A percentile compares a stretch with the other conserved stretches of the same genome.
Evolutionary conservation across 1,140 invertebrate genomes (phyloP).

Genomic region (Musca domestica): DNA sequence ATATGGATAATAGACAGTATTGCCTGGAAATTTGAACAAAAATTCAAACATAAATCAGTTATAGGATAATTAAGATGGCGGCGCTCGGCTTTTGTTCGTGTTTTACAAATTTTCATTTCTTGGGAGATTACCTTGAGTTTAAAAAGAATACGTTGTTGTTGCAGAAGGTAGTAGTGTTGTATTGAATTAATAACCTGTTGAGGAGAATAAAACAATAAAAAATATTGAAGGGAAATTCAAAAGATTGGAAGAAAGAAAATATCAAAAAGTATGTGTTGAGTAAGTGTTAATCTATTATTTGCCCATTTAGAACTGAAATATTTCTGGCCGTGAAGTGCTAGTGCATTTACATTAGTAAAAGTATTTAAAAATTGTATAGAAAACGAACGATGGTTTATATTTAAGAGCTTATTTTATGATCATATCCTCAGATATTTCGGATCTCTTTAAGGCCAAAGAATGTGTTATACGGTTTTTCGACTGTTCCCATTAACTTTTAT

Average conservation of each 20-base stretch:
- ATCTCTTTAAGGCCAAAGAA: no score
- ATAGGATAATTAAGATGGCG: slow-evolving; percentile 4
- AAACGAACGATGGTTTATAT: no score
- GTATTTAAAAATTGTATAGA: no score
- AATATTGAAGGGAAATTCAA: background rate
- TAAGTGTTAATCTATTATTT: background rate
- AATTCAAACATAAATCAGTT: slow-evolving; percentile 26
- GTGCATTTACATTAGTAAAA: no score
- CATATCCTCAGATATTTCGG: no score
- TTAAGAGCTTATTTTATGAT: no score
- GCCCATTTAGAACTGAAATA: no score
- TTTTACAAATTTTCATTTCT: background rate
- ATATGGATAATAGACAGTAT: slow-evolving; percentile 51
- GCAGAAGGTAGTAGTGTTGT: background rate
- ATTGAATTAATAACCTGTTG: slow-evolving; percentile 2
- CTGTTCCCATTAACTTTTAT: no score
- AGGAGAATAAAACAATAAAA: background rate
- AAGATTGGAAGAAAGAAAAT: background rate
- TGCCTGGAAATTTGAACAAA: slow-evolving; percentile 34
- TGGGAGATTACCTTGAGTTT: background rate
- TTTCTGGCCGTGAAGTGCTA: no score
- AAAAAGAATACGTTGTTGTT: background rate
- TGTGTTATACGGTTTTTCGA: no score
- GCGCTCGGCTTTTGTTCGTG: slow-evolving; percentile 23
- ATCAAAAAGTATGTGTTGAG: background rate